Evolutionary conservation across 2,113 vertebrate genomes (phyloP).

Genomic region (Syrrhaptes paradoxus): DNA sequence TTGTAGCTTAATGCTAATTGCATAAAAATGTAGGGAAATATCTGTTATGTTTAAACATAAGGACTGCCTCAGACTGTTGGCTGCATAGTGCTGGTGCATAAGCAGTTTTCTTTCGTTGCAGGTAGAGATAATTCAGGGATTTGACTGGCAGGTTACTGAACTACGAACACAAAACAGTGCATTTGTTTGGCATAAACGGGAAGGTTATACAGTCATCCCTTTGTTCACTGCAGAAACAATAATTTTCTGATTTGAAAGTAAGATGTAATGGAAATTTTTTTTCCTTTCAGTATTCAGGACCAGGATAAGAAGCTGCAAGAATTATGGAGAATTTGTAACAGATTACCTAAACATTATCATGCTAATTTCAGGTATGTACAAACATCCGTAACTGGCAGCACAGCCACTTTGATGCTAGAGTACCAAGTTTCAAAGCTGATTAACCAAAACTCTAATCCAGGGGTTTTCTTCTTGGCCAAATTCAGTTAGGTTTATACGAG

Average conservation of each 20-base stretch:
- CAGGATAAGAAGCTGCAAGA: conserved; percentile 95
- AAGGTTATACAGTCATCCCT: background rate
- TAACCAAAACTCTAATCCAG: background rate
- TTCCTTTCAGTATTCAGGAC: conserved; percentile 85
- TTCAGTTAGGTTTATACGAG: background rate
- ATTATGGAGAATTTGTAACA: conserved; percentile 94
- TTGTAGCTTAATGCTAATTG: background rate
- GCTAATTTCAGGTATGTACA: conserved; percentile 89
- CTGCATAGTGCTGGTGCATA: background rate
- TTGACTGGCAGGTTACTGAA: background rate
- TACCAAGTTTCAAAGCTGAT: background rate
- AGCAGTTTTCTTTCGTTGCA: background rate
- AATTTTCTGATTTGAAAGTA: background rate
- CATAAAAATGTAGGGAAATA: background rate
- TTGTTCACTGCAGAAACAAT: background rate
- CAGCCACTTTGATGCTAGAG: background rate
- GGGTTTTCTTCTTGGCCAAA: background rate
- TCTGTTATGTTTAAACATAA: rapidly evolving
- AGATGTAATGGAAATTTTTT: background rate
- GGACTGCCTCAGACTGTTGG: background rate
- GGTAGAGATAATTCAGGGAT: background rate
- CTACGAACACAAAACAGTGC: background rate
- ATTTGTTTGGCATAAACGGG: background rate
- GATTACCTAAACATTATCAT: conserved; percentile 92
- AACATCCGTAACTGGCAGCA: background rate